Percentiles rank a stretch among this genome's conserved stretches.
These are phyloP conservation scores for Etheostoma cragini DNA, from an alignment of 2,113 vertebrate species.

Conservation along the genomic window DNA sequence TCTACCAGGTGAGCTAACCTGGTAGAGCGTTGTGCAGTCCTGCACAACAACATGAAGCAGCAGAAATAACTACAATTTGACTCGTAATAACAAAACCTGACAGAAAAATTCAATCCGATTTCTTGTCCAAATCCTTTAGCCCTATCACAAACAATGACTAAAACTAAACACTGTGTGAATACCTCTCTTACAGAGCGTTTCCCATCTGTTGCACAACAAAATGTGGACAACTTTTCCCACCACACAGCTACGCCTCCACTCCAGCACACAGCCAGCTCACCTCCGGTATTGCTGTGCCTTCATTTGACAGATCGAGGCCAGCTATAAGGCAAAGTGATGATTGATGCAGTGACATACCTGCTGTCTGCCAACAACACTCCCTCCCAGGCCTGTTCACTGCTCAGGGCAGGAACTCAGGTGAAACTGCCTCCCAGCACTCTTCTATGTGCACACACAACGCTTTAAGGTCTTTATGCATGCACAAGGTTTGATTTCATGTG, in stretches of 20 bases:
- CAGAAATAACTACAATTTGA: too few relatives aligned
- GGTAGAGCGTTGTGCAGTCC: too few relatives aligned
- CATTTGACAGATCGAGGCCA: constrained; percentile 41
- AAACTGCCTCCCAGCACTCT: background rate
- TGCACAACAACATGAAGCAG: too few relatives aligned
- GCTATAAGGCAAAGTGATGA: constrained; percentile 38
- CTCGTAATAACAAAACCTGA: too few relatives aligned
- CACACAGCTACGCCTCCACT: constrained; percentile 4
- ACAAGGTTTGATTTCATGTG: constrained; percentile 8
- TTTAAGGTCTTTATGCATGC: background rate
- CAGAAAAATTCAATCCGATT: too few relatives aligned
- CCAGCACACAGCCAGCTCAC: background rate
- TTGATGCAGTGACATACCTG: constrained; percentile 55
- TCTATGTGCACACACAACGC: background rate
- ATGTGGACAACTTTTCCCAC: background rate
- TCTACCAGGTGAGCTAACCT: too few relatives aligned
- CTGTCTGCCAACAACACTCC: constrained; percentile 41
- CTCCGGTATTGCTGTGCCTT: background rate
- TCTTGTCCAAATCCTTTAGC: too few relatives aligned
- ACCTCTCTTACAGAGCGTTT: background rate
- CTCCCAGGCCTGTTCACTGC: constrained; percentile 5
- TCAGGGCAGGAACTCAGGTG: constrained; percentile 8
- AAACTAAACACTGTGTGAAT: background rate
- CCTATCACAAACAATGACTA: background rate
- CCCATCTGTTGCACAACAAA: constrained; percentile 11